A percentile compares a stretch with the other conserved stretches of the same genome.
Conservation (phyloP, 1,140 invertebrate genomes). For the Hylaeus volcanicus region DNA sequence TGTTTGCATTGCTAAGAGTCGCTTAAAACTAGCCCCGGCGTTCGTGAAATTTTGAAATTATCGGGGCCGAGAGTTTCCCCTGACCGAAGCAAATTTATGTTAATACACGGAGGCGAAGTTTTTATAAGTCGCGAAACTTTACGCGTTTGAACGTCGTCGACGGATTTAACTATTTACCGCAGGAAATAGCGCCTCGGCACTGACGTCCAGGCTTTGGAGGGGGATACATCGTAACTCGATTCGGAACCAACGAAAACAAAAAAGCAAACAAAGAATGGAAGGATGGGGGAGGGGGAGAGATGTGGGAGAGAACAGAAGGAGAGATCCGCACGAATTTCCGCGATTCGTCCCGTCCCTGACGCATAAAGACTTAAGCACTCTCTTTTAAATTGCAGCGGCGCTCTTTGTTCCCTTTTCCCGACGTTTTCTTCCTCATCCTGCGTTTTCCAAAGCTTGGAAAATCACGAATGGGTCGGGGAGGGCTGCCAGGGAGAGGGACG, state of each 20-base stretch:
- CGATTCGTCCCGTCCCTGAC: conserved; percentile 8
- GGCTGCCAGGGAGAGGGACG: background rate
- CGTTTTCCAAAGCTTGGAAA: conserved; percentile 47
- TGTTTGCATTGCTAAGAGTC: conserved; percentile 35
- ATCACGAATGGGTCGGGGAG: conserved; percentile 18
- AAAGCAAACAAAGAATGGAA: background rate
- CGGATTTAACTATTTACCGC: conserved; percentile 46
- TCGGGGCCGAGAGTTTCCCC: conserved; percentile 15
- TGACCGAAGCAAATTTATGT: conserved; percentile 53
- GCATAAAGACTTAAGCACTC: conserved; percentile 42
- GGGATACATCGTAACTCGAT: conserved; percentile 10
- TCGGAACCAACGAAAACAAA: conserved; percentile 21
- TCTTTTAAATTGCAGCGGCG: conserved; percentile 34
- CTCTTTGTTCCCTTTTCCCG: conserved; percentile 23
- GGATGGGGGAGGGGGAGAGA: background rate
- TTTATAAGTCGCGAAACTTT: conserved; percentile 49
- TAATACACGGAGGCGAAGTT: conserved; percentile 43
- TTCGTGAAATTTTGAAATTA: conserved; percentile 58
- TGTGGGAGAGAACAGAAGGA: background rate
- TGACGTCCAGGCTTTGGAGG: background rate
- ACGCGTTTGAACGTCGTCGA: conserved; percentile 32
- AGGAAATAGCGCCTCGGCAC: too few relatives aligned
- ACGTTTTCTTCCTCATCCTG: conserved; percentile 8
- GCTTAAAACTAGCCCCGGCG: conserved; percentile 38
- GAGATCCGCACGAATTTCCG: conserved; percentile 47